Conservation (phyloP, 2,888 invertebrate species). For the Himalopsyche tibetana region DNA sequence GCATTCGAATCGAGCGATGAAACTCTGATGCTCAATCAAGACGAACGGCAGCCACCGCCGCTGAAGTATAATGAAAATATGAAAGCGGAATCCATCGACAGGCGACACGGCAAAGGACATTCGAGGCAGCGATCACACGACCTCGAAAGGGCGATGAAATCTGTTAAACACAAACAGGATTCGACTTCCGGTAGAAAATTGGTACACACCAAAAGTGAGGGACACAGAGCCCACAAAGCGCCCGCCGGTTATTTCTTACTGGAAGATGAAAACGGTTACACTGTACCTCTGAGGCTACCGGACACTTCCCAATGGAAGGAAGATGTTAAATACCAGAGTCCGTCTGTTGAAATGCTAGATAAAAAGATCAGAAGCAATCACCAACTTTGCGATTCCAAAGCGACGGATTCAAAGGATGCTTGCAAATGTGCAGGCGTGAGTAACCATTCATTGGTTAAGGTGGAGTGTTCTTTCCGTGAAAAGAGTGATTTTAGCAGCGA, state of each 20-base stretch:
- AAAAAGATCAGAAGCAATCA: slow-evolving; percentile 45
- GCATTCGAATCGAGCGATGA: slow-evolving; percentile 64
- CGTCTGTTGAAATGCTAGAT: slow-evolving; percentile 58
- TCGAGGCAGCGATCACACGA: slow-evolving; percentile 58
- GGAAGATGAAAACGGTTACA: slow-evolving; percentile 59
- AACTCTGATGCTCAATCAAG: slow-evolving; percentile 51
- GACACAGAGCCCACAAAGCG: slow-evolving; percentile 52
- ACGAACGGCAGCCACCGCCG: slow-evolving; percentile 45
- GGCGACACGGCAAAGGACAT: slow-evolving; percentile 46
- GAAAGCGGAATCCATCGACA: slow-evolving; percentile 52
- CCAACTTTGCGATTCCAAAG: slow-evolving; percentile 20
- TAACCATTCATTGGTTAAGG: slow-evolving; percentile 61
- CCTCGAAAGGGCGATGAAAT: slow-evolving; percentile 45
- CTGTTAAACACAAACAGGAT: slow-evolving; percentile 56
- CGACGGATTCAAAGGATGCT: slow-evolving; percentile 44
- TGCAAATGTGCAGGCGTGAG: slow-evolving; percentile 60
- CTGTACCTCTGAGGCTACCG: slow-evolving; percentile 48
- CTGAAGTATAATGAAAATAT: slow-evolving; percentile 48
- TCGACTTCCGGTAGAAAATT: slow-evolving; percentile 52
- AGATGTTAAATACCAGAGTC: slow-evolving; percentile 55
- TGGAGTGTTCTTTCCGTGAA: slow-evolving; percentile 46
- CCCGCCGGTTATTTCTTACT: slow-evolving; percentile 58
- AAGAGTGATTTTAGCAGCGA: slow-evolving; percentile 60
- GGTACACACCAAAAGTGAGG: slow-evolving; percentile 60
- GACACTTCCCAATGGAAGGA: slow-evolving; percentile 52